Base-by-base conservation (phyloP, 2,888 invertebrate species). In the Lapara coniferarum region DNA sequence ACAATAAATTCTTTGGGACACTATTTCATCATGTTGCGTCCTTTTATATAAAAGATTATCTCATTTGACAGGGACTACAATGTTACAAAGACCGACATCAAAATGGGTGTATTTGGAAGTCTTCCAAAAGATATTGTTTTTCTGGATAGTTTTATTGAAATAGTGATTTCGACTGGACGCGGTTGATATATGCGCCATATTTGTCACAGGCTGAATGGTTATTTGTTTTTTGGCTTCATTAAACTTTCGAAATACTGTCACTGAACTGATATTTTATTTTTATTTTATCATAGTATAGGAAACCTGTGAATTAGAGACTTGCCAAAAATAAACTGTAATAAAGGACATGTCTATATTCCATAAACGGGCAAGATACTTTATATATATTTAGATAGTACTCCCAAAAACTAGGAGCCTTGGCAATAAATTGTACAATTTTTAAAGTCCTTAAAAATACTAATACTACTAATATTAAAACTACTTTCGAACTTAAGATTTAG, bases 91-190 rank as follows among this genome's bases (percentile, higher is more conserved):
- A 70, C 73, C 68, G 70, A 69, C 70, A 70, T 72, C 67, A 71
- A 76, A 80, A 81, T 80, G 74, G 73, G 80, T 78, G 73, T 75
- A 80, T 85, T 87, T 88, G 87, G 88, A 86, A 74, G 75, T 72
- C 80, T 72, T 74, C 88, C 85, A 86, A 83, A 72, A 75, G 70
- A 69, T 77, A 80, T 80, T 87, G 83, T 84, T 84, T 85, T 84
- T 79, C 78, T 71, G 69, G 73, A 56, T 67, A 46, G 74, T 73
- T 70, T 82, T 84, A 85, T 85, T 85, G 81, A 82, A 83, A 81
- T 76, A 73, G 72, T 74, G 74, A 77, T 75, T 76, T 69, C 69
- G 71, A 70, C 55, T 30, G 66, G 70, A 67, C 53, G 59, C 69
- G 71, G 56, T 70, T 81, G 80, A 86, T 78, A 78, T 76, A 84